Conservation (phyloP, 2,113 vertebrate species). For the Redunca redunca region DNA sequence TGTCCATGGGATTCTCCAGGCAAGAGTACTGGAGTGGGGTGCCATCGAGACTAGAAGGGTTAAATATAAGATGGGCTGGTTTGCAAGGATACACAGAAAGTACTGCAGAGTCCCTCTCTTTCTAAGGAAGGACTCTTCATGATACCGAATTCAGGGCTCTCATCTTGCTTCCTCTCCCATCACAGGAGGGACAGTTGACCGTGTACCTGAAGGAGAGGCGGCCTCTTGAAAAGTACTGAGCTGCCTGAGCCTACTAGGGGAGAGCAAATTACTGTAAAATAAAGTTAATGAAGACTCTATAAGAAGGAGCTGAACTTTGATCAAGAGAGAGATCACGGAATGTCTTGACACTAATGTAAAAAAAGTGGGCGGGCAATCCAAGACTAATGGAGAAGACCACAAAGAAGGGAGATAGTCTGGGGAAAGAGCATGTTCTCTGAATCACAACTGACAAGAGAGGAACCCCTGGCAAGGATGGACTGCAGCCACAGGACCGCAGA, state of each 20-base stretch:
- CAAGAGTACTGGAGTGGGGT: no score
- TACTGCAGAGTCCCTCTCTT: not conserved
- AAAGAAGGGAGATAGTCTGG: not conserved
- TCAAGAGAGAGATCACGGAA: not conserved
- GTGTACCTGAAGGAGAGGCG: not conserved
- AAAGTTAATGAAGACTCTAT: not conserved
- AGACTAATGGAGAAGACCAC: not conserved
- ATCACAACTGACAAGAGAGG: no score
- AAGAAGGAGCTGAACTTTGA: not conserved
- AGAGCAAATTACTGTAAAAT: not conserved
- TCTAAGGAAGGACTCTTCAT: not conserved
- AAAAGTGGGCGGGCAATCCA: not conserved
- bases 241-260: not conserved
- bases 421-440: not conserved
- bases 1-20: no score
- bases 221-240: not conserved
- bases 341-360: not conserved
- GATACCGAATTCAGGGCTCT: not conserved
- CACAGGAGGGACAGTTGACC: not conserved
- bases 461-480: fast-evolving
- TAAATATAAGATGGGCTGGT: not conserved
- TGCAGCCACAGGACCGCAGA: fast-evolving
- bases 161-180: not conserved
- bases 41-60: not conserved
- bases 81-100: not conserved